Evolutionary conservation across 2,113 vertebrate species (phyloP), one percentile per base, ranked within the genome.

Genomic region (Eonycteris spelaea): DNA sequence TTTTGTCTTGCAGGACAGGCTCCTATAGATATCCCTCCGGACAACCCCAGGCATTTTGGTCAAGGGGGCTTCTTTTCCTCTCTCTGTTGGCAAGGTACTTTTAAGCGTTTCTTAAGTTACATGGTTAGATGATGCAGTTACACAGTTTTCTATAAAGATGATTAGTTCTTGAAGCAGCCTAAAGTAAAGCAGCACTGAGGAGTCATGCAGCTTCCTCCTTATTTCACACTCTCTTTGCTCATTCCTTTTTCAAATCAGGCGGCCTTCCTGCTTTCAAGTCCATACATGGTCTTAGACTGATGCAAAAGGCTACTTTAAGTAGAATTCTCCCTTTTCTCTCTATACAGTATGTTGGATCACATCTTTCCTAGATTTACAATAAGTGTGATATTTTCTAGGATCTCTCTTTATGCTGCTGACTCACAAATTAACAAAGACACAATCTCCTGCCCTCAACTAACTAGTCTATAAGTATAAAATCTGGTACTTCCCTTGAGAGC

Each of bases 41-140:
- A 99, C 92, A 98, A 98, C 97, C 95, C 99, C 85, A 98, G 98
- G 85, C 98, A 98, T 6, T 96, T 97, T 11, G 98, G 98, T 14
- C 99, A 99, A 97, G 98, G 98, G 4, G 98, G 98, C 11, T 99
- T 99, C 97, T 99, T 99, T 96, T 98, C 99, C 35, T 98, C 99
- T 82, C 98, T 99, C 92, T 98, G 98, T 96, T 99, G 99, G 99
- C 99, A 99, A 99, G 99, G 99, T 99, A 98, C 2, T 70, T 94
- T 5, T 19, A 55, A 71, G 21, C 21, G 28, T 33, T 63, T 83
- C 24, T 57, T 55, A 45, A 57, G 57, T 71, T 22, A 65, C 2
- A 1, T 59, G 9, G 67, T 86, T 68, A 51, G 35, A 24, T 82
- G n/a, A 14, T 73, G 38, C n/a, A 40, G 16, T 74, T 24, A 16